Base-by-base conservation (phyloP, 2,797 vertebrate genomes). In the Clamator glandarius region DNA sequence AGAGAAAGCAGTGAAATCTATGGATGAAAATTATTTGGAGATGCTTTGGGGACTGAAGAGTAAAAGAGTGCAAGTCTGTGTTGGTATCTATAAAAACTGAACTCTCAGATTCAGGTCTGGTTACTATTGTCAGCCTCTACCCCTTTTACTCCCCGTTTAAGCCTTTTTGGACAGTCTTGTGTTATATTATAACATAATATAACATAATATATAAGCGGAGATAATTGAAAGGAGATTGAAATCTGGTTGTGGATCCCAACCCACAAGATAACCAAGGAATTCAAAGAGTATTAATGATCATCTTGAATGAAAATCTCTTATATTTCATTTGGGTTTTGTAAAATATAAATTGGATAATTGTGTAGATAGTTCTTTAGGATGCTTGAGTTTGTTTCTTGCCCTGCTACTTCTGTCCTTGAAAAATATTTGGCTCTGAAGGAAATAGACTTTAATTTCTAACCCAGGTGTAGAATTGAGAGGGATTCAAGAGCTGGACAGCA, bases 281-380 rank as follows among this genome's bases (percentile, higher is more conserved):
- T 83, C 26, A 46, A 69, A 76, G 9, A 66, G 39, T 50, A 28
- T 58, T 35, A 62, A 59, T 41, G 15, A n/a, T 25, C 25, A 33
- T 84, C 13, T 5, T 29, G 18, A 66, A 50, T 50, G 6, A 73
- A 62, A 89, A 68, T 14, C 76, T 1, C 7, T 78, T 4, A 17
- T 19, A 0, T 52, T 33, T 74, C 2, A 0, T 12, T 84, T 78
- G 6, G 1, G 4, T 54, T 50, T n/a, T 55, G 50, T 26, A 1
- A 7, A 59, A 66, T 15, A 20, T 25, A 36, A 70, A 41, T 28
- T 24, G 13, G 26, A 12, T 36, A 73, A 62, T 62, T 15, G 17
- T 68, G 20, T 19, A 58, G 26, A 33, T 7, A 36, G 5, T 31
- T 14, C 9, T 86, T 82, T 50, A 70, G 21, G 16, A 82, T 73